Percentiles rank a stretch among this genome's conserved stretches.
These are phyloP conservation scores for Cromileptes altivelis DNA, from an alignment of 2,113 vertebrate species.

Conservation along the genomic window DNA sequence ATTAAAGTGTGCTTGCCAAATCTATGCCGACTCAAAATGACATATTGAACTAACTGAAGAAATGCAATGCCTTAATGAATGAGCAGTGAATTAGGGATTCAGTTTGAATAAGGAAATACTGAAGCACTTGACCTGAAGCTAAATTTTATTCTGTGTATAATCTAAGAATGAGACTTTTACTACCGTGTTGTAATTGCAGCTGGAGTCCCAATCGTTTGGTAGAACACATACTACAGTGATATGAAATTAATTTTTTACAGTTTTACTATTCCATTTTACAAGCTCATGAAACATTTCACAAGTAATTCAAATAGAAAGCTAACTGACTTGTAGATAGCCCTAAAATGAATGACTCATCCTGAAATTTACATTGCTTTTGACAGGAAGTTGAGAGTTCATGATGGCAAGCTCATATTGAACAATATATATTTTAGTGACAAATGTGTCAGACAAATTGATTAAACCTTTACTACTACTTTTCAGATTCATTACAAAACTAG, in stretches of 20 bases:
- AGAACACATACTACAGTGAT: neutral
- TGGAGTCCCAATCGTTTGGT: conserved; percentile 27
- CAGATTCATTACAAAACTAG: conserved; percentile 18
- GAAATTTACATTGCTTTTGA: conserved; percentile 14
- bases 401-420: conserved; percentile 9
- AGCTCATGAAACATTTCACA: conserved; percentile 30
- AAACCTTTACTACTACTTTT: conserved; percentile 24
- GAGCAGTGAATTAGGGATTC: conserved; percentile 23
- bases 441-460: conserved; percentile 32
- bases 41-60: neutral
- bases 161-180: conserved; percentile 26
- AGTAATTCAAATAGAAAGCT: conserved; percentile 16
- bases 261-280: conserved; percentile 40
- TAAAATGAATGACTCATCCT: neutral
- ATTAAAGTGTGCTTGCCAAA: conserved; percentile 34
- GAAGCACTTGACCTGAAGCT: conserved; percentile 32
- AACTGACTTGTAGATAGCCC: neutral
- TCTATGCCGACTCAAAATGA: conserved; percentile 16
- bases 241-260: conserved; percentile 16
- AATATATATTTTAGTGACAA: conserved; percentile 21
- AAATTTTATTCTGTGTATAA: conserved; percentile 15
- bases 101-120: conserved; percentile 38
- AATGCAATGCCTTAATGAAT: conserved; percentile 26
- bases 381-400: conserved; percentile 4
- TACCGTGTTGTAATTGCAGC: conserved; percentile 11